These are phyloP conservation scores for Elymnias hypermnestra DNA, from an alignment of 1,140 invertebrate species.

Conservation along the genomic window DNA sequence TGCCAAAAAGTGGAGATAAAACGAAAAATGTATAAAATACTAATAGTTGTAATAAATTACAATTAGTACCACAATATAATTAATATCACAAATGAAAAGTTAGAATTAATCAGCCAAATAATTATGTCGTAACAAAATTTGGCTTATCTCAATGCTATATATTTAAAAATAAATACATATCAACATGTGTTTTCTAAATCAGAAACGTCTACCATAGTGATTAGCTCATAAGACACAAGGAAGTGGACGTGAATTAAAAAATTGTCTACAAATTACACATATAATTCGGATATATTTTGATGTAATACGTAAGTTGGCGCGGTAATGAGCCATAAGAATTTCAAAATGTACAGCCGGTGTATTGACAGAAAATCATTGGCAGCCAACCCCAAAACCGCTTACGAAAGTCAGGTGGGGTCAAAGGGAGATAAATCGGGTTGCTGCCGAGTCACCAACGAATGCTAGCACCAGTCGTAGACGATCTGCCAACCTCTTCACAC, in stretches of 20 bases:
- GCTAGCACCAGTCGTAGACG: conserved; percentile 52
- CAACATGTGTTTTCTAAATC: not conserved
- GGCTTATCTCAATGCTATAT: conserved; percentile 33
- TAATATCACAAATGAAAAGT: not conserved
- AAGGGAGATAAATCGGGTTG: conserved; percentile 69
- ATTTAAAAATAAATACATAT: conserved; percentile 6
- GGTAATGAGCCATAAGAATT: conserved; percentile 51
- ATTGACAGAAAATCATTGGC: conserved; percentile 74
- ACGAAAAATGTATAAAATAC: no score
- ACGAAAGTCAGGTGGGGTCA: conserved; percentile 67
- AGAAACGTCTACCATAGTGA: not conserved
- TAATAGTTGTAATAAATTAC: not conserved
- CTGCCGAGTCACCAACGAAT: conserved; percentile 38
- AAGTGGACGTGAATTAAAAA: conserved; percentile 30
- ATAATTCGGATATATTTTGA: conserved; percentile 37
- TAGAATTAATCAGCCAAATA: not conserved
- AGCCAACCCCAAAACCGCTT: conserved; percentile 41
- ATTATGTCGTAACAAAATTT: conserved; percentile 18
- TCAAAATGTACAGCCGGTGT: conserved; percentile 56
- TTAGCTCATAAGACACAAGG: conserved; percentile 8
- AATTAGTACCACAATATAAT: not conserved
- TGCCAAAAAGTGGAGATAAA: no score
- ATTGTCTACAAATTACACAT: conserved; percentile 22
- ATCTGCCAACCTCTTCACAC: conserved; percentile 64
- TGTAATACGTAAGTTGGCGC: conserved; percentile 51